Base-by-base conservation (phyloP, 2,888 invertebrate species). In the Tortricodes alternella region DNA sequence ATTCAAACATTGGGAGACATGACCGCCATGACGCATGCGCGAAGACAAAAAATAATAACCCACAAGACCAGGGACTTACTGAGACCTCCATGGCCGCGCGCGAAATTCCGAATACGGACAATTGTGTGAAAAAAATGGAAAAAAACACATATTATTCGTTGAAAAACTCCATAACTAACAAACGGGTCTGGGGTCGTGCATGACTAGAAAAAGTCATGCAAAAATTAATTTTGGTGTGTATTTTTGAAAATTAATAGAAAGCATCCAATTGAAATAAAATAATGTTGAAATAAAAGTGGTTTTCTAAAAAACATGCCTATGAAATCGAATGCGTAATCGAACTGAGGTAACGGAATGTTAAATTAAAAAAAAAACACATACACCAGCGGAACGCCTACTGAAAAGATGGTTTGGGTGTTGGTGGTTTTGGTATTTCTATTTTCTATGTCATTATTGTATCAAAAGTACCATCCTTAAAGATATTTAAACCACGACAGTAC, bases 51-150 rank as follows among this genome's bases (percentile, higher is more conserved):
- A 34, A 38, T 5, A 43, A 21, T 19, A 37, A 49, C 48, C 43
- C 46, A 15, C 23, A 24, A 35, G 35, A 21, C 18, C 13, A 65
- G 64, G 75, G 74, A 90, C 90, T 90, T 90, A 90, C 90, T 90
- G 71, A 90, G 74, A 84, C 90, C 90, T 90, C 90, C 90, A 89
- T 74, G 72, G 71, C 89, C 78, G 76, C 89, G 89, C 78, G 83
- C 83, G 80, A 85, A 75, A 73, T 85, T 87, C 90, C 90, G 89
- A 82, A 81, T 74, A 76, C 88, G 89, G 89, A 90, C 90, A 89
- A 89, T 85, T 77, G 81, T 81, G 71, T 73, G 81, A 74, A 68
- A 76, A 73, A 71, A 69, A 68, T 70, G 68, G 67, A 68, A 77
- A 74, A 78, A 81, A 80, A 85, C 75, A 85, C 81, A 85, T 84